A percentile compares a stretch with the other conserved stretches of the same genome.
These are phyloP conservation scores for Pediacus dermestoides DNA, from an alignment of 2,888 invertebrate genomes.

Conservation along the genomic window DNA sequence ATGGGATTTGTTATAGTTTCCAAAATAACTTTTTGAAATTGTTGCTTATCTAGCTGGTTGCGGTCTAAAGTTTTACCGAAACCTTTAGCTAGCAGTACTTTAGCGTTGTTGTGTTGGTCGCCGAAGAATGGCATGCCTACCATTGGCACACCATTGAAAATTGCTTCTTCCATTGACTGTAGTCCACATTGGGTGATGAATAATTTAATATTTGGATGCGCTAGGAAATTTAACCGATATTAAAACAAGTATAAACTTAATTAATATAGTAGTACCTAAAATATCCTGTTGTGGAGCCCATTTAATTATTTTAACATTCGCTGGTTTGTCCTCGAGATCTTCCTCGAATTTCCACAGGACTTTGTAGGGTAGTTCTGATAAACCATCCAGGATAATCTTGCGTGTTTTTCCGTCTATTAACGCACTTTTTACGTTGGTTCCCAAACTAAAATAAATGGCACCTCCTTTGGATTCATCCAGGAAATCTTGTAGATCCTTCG, in stretches of 20 bases:
- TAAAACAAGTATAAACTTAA: not conserved
- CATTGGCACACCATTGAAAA: conserved; percentile 46
- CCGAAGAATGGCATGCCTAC: conserved; percentile 48
- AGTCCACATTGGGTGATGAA: conserved; percentile 51
- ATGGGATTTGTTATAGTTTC: conserved; percentile 23
- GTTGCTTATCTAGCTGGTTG: conserved; percentile 35
- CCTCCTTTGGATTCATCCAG: conserved; percentile 43
- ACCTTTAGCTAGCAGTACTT: conserved; percentile 26
- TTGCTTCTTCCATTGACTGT: conserved; percentile 49
- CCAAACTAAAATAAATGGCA: conserved; percentile 48
- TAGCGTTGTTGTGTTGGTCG: conserved; percentile 47
- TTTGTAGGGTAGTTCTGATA: conserved; percentile 44
- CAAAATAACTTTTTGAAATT: conserved; percentile 36
- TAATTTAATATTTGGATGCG: conserved; percentile 47
- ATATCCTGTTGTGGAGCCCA: conserved; percentile 47
- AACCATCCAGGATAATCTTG: conserved; percentile 39
- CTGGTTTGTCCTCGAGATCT: conserved; percentile 31
- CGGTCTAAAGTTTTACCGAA: conserved; percentile 43
- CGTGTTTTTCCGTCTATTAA: conserved; percentile 36
- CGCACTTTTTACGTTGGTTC: conserved; percentile 44
- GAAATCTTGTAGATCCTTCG: conserved; percentile 39
- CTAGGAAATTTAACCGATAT: conserved; percentile 19
- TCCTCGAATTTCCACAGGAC: conserved; percentile 50
- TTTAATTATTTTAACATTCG: conserved; percentile 43
- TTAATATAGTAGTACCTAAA: conserved; percentile 35